Conservation (phyloP, 2,113 vertebrate species). For the Grallaria varia region DNA sequence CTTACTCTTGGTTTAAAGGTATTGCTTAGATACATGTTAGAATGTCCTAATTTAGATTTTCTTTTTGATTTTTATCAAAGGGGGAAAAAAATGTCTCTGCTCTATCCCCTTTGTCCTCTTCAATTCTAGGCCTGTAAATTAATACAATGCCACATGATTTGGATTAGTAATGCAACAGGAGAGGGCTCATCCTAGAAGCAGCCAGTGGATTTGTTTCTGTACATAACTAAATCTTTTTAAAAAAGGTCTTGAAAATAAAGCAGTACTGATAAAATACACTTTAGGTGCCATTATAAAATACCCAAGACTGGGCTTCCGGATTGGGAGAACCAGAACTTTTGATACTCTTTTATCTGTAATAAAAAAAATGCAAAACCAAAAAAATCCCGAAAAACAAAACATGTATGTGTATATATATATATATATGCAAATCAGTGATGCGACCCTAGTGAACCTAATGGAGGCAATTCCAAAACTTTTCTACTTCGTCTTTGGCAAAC, state of each 20-base stretch:
- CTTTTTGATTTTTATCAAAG: background rate
- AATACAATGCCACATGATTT: background rate
- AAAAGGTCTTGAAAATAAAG: background rate
- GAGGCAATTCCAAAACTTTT: background rate
- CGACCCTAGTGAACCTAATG: background rate
- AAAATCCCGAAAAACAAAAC: background rate
- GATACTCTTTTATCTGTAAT: background rate
- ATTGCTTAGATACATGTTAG: background rate
- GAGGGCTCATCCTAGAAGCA: background rate
- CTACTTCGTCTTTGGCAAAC: background rate
- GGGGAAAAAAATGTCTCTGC: fast-evolving
- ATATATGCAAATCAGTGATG: background rate
- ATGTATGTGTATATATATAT: background rate
- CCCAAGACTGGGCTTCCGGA: background rate
- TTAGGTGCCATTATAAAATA: background rate
- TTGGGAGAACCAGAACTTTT: background rate
- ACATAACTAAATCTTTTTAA: background rate
- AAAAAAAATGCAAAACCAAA: background rate
- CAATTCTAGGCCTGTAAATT: background rate
- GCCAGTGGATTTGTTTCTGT: background rate
- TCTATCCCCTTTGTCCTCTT: fast-evolving
- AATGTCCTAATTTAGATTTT: background rate
- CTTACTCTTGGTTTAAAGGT: background rate
- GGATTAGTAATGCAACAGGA: background rate
- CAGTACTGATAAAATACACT: background rate